phyloP scores from a whole-genome alignment of 2,888 invertebrate genomes.

The Cerastis leucographa region DNA sequence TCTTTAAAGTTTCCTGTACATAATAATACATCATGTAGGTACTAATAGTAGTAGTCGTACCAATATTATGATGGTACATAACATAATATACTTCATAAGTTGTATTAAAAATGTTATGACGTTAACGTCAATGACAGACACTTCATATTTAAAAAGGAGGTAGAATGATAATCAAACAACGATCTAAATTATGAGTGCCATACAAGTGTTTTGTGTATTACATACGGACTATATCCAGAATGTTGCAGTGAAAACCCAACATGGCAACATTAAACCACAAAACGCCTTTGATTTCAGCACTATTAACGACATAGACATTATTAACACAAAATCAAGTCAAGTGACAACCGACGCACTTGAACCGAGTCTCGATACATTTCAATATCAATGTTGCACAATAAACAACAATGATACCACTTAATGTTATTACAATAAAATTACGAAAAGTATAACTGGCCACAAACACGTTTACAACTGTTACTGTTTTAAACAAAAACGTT shows the following conservation, averaged over 20 bases:
- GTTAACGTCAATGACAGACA: neutral
- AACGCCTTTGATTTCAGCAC: constrained; percentile 1
- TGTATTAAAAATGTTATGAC: neutral
- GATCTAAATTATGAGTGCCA: neutral
- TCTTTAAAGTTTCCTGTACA: constrained; percentile 7
- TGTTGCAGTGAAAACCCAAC: constrained; percentile 2
- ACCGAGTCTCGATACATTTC: constrained; percentile 21
- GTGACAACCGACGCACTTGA: constrained; percentile 33
- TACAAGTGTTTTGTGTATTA: neutral
- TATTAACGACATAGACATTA: constrained; percentile 33
- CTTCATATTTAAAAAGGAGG: constrained; percentile 10
- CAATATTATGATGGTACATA: neutral
- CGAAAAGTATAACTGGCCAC: constrained; percentile 49
- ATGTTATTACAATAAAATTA: constrained; percentile 52
- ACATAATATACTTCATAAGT: neutral
- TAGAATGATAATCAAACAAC: constrained; percentile 1
- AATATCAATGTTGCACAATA: constrained; percentile 40
- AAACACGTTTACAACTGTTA: constrained; percentile 61
- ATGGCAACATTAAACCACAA: constrained; percentile 21
- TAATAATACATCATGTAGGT: constrained; percentile 6
- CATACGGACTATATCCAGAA: constrained; percentile 29
- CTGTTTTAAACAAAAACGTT: constrained; percentile 79
- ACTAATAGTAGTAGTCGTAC: neutral
- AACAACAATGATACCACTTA: constrained; percentile 36
- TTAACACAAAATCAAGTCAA: constrained; percentile 23